Evolutionary conservation across 2,797 vertebrate species (phyloP).

Genomic region (Takifugu rubripes): DNA sequence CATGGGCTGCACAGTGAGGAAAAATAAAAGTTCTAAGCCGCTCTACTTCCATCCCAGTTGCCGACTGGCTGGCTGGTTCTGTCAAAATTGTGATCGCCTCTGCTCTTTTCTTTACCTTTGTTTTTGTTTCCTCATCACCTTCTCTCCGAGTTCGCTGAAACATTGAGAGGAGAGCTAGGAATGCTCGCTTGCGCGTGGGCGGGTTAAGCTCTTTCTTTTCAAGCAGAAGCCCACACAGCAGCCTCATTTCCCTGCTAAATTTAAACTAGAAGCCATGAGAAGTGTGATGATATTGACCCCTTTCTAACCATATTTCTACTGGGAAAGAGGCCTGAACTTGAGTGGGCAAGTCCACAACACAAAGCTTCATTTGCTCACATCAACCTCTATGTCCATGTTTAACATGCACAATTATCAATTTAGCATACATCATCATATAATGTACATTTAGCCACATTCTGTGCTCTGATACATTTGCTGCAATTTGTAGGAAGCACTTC

Average conservation of each 20-base stretch:
- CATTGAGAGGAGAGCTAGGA: slow-evolving; percentile 49
- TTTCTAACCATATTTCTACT: slow-evolving; percentile 41
- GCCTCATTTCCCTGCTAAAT: slow-evolving; percentile 75
- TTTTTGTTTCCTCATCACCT: slow-evolving; percentile 37
- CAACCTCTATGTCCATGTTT: slow-evolving; percentile 26
- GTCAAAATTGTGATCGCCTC: slow-evolving; percentile 46
- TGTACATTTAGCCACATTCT: slow-evolving; percentile 34
- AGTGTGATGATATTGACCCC: slow-evolving; percentile 58
- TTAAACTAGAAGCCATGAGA: slow-evolving; percentile 66
- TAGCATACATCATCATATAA: slow-evolving; percentile 19
- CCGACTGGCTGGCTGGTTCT: slow-evolving; percentile 46
- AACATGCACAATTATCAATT: slow-evolving; percentile 8
- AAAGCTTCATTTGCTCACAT: slow-evolving; percentile 21
- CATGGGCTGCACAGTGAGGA: slow-evolving; percentile 15
- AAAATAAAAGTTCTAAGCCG: background rate
- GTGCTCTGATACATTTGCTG: slow-evolving; percentile 27
- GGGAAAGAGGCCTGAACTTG: slow-evolving; percentile 52
- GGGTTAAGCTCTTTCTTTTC: slow-evolving; percentile 65
- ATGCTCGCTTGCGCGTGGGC: slow-evolving; percentile 58
- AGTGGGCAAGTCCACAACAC: slow-evolving; percentile 43
- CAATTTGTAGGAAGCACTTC: slow-evolving; percentile 26
- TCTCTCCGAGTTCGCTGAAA: slow-evolving; percentile 54
- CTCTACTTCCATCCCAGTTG: slow-evolving; percentile 34
- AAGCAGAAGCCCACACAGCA: slow-evolving; percentile 65
- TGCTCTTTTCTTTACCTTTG: slow-evolving; percentile 35